Evolutionary conservation across 2,113 vertebrate species (phyloP).

Genomic region (Corythoichthys haematopterus): DNA sequence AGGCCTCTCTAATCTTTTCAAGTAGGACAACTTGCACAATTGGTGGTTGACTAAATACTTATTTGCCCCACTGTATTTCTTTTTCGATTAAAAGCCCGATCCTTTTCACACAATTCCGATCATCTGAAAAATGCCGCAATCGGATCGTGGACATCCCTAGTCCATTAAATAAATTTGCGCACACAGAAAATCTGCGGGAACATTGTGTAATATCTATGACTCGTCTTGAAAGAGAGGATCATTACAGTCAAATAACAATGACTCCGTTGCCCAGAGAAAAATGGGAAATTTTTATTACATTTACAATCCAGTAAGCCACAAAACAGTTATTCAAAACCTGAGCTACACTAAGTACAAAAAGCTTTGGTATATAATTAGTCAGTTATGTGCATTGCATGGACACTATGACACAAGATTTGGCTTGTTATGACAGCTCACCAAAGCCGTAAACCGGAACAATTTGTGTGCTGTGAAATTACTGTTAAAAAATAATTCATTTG

Average conservation of each 20-base stretch:
- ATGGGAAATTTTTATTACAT: constrained; percentile 18
- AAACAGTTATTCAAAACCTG: constrained; percentile 20
- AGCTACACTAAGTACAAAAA: constrained; percentile 9
- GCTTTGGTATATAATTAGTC: constrained; percentile 57
- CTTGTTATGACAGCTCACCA: constrained; percentile 7
- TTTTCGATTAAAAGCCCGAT: no score
- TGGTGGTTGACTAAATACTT: no score
- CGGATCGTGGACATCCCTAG: no score
- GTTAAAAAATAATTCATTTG: background rate
- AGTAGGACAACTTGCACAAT: no score
- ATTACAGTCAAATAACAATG: background rate
- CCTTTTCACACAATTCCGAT: no score
- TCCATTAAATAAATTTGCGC: no score
- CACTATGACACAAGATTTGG: constrained; percentile 10
- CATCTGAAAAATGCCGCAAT: no score
- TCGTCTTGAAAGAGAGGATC: no score
- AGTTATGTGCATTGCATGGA: constrained; percentile 24
- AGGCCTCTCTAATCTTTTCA: no score
- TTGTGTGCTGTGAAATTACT: background rate
- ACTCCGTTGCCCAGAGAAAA: constrained; percentile 6
- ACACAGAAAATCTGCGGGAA: no score
- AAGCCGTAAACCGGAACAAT: background rate
- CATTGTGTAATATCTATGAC: no score
- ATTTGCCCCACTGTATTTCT: no score
- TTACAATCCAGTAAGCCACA: constrained; percentile 25